Percentiles rank a stretch among this genome's conserved stretches.
These are phyloP conservation scores for Miltochrista miniata DNA, from an alignment of 2,888 invertebrate genomes.

Conservation along the genomic window DNA sequence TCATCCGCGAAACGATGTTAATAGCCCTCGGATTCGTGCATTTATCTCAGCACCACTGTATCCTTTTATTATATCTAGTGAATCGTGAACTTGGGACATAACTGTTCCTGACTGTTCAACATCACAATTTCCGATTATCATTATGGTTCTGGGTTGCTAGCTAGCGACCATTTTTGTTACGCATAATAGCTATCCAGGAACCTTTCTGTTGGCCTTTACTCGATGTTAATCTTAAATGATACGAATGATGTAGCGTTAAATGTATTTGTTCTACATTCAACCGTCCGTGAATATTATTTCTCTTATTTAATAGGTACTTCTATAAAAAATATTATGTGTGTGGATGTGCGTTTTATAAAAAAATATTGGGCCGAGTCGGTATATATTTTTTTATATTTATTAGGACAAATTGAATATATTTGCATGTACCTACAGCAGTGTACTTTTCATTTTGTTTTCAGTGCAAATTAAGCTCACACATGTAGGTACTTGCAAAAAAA, in stretches of 20 bases:
- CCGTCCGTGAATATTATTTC: too few species aligned
- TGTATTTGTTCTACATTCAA: constrained; percentile 23
- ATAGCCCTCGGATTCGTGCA: constrained; percentile 76
- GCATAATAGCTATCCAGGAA: constrained; percentile 42
- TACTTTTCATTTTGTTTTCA: too few species aligned
- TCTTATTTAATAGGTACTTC: too few species aligned
- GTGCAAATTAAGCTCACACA: too few species aligned
- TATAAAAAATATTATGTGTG: too few species aligned
- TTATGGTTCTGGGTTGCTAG: constrained; percentile 43
- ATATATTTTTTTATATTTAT: too few species aligned
- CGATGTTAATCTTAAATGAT: constrained; percentile 31
- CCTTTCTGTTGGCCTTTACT: constrained; percentile 33
- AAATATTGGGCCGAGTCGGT: too few species aligned
- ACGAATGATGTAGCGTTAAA: constrained; percentile 32
- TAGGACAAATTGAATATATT: too few species aligned
- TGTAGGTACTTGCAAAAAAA: too few species aligned
- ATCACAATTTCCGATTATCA: constrained; percentile 44
- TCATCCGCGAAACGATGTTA: constrained; percentile 81
- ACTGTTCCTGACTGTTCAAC: constrained; percentile 34
- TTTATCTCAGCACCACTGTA: constrained; percentile 65
- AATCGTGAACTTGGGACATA: constrained; percentile 43
- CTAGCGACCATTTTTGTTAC: constrained; percentile 42
- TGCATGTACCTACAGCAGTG: too few species aligned
- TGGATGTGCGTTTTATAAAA: too few species aligned
- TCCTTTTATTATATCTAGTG: constrained; percentile 53